Evolutionary conservation across 2,888 invertebrate genomes (phyloP).

Genomic region (Drosophila pseudotakahashii): DNA sequence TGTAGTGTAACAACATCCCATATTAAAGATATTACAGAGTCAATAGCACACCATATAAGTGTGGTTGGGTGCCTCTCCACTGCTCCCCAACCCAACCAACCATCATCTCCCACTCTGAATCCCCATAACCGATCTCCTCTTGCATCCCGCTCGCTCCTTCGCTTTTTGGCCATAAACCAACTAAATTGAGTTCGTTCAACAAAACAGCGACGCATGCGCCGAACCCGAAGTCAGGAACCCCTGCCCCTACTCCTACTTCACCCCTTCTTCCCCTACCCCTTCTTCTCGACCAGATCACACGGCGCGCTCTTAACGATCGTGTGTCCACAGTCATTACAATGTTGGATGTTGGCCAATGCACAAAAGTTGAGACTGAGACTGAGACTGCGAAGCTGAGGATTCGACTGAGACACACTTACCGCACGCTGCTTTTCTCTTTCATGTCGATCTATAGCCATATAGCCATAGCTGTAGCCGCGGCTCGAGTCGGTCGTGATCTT

Average conservation of each 20-base stretch:
- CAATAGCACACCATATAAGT: conserved; percentile 80
- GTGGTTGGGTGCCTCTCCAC: conserved; percentile 52
- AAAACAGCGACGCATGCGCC: conserved; percentile 76
- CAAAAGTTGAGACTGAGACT: conserved; percentile 34
- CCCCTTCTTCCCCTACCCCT: too few species aligned
- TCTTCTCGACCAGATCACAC: conserved; percentile 30
- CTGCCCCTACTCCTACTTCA: too few species aligned
- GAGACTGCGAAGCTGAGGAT: conserved; percentile 12
- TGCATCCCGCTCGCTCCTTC: conserved; percentile 17
- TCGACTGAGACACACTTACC: conserved; percentile 70
- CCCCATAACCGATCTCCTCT: conserved; percentile 21
- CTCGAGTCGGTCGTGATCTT: conserved; percentile 82
- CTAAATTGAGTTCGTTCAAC: conserved; percentile 80
- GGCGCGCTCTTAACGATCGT: conserved; percentile 80
- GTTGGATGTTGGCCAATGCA: conserved; percentile 81
- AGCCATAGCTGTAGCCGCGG: conserved; percentile 7
- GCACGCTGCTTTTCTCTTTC: conserved; percentile 78
- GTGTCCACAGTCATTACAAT: conserved; percentile 83
- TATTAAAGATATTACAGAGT: conserved; percentile 81
- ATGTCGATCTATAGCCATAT: conserved; percentile 39
- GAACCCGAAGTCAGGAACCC: conserved; percentile 32
- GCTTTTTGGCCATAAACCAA: conserved; percentile 66
- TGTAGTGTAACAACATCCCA: conserved; percentile 83
- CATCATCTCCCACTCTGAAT: conserved; percentile 21
- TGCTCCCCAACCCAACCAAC: conserved; percentile 4